Evolutionary conservation across 2,113 vertebrate species (phyloP).

Genomic region (Cinclus mexicanus): DNA sequence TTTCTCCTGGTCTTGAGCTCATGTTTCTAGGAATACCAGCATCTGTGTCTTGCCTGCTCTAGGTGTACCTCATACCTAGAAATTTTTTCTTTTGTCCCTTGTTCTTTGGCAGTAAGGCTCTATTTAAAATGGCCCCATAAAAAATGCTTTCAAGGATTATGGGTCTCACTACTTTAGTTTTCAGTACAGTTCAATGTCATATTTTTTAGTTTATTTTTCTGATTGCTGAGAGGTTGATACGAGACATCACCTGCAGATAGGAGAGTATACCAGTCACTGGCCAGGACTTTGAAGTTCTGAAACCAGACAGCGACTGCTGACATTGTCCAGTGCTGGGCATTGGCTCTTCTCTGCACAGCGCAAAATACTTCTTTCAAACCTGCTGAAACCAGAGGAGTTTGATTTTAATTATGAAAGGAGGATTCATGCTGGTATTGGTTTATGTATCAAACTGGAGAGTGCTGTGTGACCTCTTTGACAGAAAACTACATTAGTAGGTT

Average conservation of each 20-base stretch:
- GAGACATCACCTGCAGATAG: neutral
- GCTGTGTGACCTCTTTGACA: neutral
- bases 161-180: neutral
- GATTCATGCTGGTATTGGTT: neutral
- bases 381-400: neutral
- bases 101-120: neutral
- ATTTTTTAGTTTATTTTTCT: neutral
- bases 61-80: neutral
- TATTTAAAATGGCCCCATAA: neutral
- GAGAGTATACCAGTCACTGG: neutral
- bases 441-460: neutral
- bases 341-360: neutral
- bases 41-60: neutral
- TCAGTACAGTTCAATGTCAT: neutral
- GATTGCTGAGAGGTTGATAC: neutral
- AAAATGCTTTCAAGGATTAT: neutral
- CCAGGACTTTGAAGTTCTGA: neutral
- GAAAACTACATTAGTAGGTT: constrained; percentile 26
- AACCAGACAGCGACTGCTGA: neutral
- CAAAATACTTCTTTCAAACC: neutral
- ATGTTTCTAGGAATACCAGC: neutral
- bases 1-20: neutral
- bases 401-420: constrained; percentile 8
- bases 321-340: neutral
- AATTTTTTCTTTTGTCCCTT: neutral